These are phyloP conservation scores for Drosophila pruinosa DNA, from an alignment of 1,140 invertebrate genomes.

Conservation along the genomic window DNA sequence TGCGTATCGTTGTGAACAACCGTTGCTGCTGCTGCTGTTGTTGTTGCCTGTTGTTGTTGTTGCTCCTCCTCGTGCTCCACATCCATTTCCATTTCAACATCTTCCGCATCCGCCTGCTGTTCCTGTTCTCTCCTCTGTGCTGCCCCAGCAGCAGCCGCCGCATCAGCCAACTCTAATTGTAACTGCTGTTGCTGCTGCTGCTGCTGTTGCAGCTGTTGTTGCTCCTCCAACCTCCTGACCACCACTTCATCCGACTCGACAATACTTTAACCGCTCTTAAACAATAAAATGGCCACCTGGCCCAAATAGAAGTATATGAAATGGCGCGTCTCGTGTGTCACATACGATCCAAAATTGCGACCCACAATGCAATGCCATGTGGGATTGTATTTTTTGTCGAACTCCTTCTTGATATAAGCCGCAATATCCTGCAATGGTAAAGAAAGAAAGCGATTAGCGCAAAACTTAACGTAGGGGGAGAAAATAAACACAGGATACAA, in stretches of 20 bases:
- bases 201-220: slow-evolving; percentile 33
- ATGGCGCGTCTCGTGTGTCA: slow-evolving; percentile 98
- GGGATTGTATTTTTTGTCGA: slow-evolving; percentile 99
- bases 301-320: slow-evolving; percentile 99
- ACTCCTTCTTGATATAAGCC: slow-evolving; percentile 99
- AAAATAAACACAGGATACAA: slow-evolving; percentile 31
- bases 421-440: slow-evolving; percentile 91
- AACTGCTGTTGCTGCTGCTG: slow-evolving; percentile 25
- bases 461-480: no score
- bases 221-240: slow-evolving; percentile 67
- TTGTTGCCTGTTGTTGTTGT: background rate
- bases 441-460: background rate
- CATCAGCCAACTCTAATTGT: slow-evolving; percentile 3
- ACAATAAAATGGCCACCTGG: slow-evolving; percentile 98
- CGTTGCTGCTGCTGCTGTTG: slow-evolving; percentile 6
- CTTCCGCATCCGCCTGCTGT: slow-evolving; percentile 8
- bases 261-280: slow-evolving; percentile 96
- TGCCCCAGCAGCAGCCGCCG: slow-evolving; percentile 21
- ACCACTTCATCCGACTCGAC: slow-evolving; percentile 80
- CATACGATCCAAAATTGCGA: slow-evolving; percentile 96
- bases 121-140: slow-evolving; percentile 8
- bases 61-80: slow-evolving; percentile 7
- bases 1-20: background rate
- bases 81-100: slow-evolving; percentile 3
- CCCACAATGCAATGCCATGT: slow-evolving; percentile 99